Evolutionary conservation across 2,797 vertebrate genomes (phyloP), one percentile per base, ranked within the genome.

Genomic region (Bradypus variegatus): DNA sequence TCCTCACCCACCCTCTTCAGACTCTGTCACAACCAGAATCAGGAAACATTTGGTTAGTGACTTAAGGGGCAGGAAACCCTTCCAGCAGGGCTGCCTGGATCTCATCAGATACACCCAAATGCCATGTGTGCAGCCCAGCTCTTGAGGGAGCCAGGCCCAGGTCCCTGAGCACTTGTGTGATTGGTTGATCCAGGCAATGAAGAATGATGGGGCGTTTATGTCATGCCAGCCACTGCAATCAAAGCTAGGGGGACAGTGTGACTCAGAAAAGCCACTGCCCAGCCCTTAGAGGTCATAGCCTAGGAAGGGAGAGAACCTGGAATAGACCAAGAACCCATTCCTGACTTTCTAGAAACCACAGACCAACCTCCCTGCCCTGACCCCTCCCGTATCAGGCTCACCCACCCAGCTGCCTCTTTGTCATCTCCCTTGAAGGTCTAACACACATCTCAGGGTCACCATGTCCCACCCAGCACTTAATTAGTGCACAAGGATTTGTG

Each of bases 1-100:
- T 82, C 45, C 81, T 83, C 70, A 23, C 75, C 70, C 76, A 70
- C 38, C 31, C 77, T 75, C 89, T 82, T 86, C 21, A 15, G 58
- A 45, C 64, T 58, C 83, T n/a, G 69, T 92, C 79, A 88, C 60
- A 84, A 86, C 72, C 89, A 79, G 38, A 92, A 77, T 65, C 33
- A 14, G 86, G 53, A 70, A 11, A 31, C 8, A 77, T 73, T 50
- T 86, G 53, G 29, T 89, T 89, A 41, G 76, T 14, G 73, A 78
- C 87, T 82, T 36, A 76, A 48, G n/a, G 75, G 77, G 38, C 29
- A 60, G 45, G 67, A 86, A 86, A 65, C 23, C 50, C 36, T 53
- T 76, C 21, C 4, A 10, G 55, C 25, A 38, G 81, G 53, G 45
- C 45, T 64, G 36, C 62, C 80, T 70, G 36, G n/a, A 60, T 38